Evolutionary conservation across 2,113 vertebrate genomes (phyloP).

Genomic region (Dissostichus mawsoni): DNA sequence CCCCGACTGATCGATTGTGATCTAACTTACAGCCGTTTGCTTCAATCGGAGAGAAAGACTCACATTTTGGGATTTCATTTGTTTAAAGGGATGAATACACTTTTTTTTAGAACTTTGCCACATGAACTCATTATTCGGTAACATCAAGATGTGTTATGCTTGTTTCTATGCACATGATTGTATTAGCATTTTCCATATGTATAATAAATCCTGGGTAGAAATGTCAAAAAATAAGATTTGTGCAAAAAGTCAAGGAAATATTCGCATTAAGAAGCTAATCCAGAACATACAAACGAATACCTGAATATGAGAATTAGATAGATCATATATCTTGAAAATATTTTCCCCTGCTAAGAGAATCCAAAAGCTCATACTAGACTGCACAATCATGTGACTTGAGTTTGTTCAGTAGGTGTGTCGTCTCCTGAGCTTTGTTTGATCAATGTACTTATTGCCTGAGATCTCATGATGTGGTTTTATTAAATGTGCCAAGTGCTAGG

Average conservation of each 20-base stretch:
- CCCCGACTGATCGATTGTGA: slow-evolving; percentile 43
- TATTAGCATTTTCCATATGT: not conserved
- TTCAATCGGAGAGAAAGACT: not conserved
- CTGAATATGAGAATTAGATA: not conserved
- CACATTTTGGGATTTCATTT: not conserved
- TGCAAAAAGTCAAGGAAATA: too few relatives aligned
- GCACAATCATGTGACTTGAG: not conserved
- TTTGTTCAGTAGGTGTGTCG: not conserved
- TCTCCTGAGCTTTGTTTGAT: not conserved
- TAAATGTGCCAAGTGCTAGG: too few relatives aligned
- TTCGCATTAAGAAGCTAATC: too few relatives aligned
- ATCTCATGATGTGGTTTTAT: too few relatives aligned
- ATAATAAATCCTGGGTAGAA: not conserved
- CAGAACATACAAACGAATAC: not conserved
- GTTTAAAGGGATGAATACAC: not conserved
- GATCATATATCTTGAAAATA: not conserved
- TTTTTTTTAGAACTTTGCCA: not conserved
- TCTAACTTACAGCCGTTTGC: slow-evolving; percentile 14
- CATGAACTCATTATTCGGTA: too few relatives aligned
- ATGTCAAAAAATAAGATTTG: too few relatives aligned
- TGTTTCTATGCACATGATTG: not conserved
- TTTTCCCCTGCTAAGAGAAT: not conserved
- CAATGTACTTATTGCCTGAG: too few relatives aligned
- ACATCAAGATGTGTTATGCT: not conserved
- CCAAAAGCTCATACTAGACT: not conserved